These are phyloP conservation scores for Drosophila bocqueti DNA, from an alignment of 1,140 invertebrate genomes.

Conservation along the genomic window DNA sequence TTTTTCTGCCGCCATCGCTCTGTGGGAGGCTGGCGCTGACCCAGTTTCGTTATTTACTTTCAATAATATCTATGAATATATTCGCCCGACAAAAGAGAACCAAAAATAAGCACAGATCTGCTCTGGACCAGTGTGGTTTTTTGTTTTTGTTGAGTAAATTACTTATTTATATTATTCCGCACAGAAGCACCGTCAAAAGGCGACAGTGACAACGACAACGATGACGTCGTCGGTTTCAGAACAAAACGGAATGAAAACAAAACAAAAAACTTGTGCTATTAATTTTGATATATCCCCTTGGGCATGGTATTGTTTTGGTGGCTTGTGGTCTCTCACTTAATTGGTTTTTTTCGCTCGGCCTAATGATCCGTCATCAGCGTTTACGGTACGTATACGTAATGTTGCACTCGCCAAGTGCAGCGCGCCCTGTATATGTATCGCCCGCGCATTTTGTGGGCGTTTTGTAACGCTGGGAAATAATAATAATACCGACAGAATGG, in stretches of 20 bases:
- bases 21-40: conserved; percentile 51
- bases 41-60: conserved; percentile 74
- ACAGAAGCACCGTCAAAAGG: conserved; percentile 56
- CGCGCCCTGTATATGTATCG: conserved; percentile 5
- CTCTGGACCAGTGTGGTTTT: conserved; percentile 25
- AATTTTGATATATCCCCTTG: conserved; percentile 58
- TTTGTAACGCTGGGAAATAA: conserved; percentile 34
- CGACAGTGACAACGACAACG: conserved; percentile 63
- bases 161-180: conserved; percentile 53
- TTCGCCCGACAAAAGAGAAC: conserved; percentile 45
- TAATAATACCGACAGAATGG: conserved; percentile 57
- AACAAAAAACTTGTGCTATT: conserved; percentile 58
- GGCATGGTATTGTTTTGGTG: conserved; percentile 58
- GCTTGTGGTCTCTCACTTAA: conserved; percentile 44
- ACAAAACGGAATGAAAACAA: conserved; percentile 20
- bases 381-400: conserved; percentile 64
- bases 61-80: conserved; percentile 73
- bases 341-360: conserved; percentile 48
- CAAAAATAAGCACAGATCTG: conserved; percentile 53
- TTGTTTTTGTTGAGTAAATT: conserved; percentile 37
- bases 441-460: conserved; percentile 39
- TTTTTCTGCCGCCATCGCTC: conserved; percentile 3
- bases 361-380: conserved; percentile 52
- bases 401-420: conserved; percentile 39
- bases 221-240: conserved; percentile 48